Base-by-base conservation (phyloP, 2,888 invertebrate genomes). In the Orchesellides sinensis region DNA sequence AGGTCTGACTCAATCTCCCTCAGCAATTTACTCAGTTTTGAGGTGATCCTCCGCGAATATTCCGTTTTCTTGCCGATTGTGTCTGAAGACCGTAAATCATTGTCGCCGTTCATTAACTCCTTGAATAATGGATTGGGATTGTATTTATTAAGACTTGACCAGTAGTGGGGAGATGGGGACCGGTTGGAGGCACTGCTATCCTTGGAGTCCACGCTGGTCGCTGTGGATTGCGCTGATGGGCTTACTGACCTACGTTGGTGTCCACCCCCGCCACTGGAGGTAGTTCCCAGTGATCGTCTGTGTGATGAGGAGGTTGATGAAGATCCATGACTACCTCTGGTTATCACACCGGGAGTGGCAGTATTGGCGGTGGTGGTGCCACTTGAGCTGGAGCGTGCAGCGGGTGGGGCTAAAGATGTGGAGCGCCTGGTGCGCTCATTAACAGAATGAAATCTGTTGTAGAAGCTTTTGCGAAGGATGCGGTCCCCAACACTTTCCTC, bases 391-490 rank as follows among this genome's bases (percentile, higher is more conserved):
- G 40, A 40, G 2, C 4, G 14, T 40, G 2, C 40, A 2, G 40
- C 40, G 32, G 6, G 6, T 32, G 6, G 6, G 5, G 32, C 32
- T 32, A 5, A 5, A 6, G 32, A 32, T 6, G 5, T 32, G n/a
- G 10, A 1, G 40, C 40, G 40, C 2, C n/a, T 40, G 40, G n/a
- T 1, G 40, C 40, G n/a, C 40, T 40, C 10, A n/a, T 40, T n/a
- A 40, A 10, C 89, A 96, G 96, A 89, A n/a, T 97, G 96, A 89
- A 97, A 97, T 87, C 96, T 92, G 14, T 95, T 93, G 89, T 96
- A 97, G 90, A 96, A 97, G 90, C 96, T 96, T 90, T 96, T 96
- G 35, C 97, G 92, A 87, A 95, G 92, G 88, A 97, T 97, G 88
- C 97, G 92, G 89, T 97, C 97, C 69, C 94, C 94, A 52, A 97